These are phyloP conservation scores for Heliconius hortense DNA, from an alignment of 2,888 invertebrate genomes.

Conservation along the genomic window DNA sequence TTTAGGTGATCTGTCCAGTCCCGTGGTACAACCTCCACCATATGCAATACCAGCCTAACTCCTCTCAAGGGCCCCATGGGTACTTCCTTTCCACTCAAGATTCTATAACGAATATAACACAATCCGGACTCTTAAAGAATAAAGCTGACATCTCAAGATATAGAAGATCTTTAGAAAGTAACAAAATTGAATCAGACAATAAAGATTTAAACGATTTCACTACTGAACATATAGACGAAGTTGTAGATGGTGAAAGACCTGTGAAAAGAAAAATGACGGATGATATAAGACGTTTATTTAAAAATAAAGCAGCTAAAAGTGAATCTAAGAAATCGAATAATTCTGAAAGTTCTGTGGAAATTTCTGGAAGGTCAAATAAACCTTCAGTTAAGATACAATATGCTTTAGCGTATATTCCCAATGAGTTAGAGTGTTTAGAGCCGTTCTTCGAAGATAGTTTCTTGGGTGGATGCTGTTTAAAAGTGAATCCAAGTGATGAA, in stretches of 20 bases:
- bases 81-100: constrained; percentile 58
- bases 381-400: constrained; percentile 44
- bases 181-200: constrained; percentile 39
- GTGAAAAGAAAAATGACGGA: constrained; percentile 47
- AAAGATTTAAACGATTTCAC: constrained; percentile 9
- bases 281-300: constrained; percentile 47
- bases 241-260: constrained; percentile 30
- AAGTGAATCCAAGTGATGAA: constrained; percentile 64
- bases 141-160: constrained; percentile 52
- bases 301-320: constrained; percentile 37
- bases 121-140: constrained; percentile 45
- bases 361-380: constrained; percentile 41
- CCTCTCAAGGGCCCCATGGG: constrained; percentile 67
- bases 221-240: constrained; percentile 32
- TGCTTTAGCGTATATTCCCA: constrained; percentile 51
- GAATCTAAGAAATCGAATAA: constrained; percentile 2
- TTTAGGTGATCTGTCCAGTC: constrained; percentile 62
- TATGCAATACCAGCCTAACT: constrained; percentile 83
- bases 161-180: constrained; percentile 45
- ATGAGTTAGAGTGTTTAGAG: constrained; percentile 63
- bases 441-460: constrained; percentile 70
- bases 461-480: constrained; percentile 78
- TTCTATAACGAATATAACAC: constrained; percentile 46
- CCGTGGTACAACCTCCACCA: constrained; percentile 84
- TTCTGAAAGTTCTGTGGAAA: not conserved